Evolutionary conservation across 1,140 invertebrate genomes (phyloP), one percentile per base, ranked within the genome.

Genomic region (Tribolium madens): DNA sequence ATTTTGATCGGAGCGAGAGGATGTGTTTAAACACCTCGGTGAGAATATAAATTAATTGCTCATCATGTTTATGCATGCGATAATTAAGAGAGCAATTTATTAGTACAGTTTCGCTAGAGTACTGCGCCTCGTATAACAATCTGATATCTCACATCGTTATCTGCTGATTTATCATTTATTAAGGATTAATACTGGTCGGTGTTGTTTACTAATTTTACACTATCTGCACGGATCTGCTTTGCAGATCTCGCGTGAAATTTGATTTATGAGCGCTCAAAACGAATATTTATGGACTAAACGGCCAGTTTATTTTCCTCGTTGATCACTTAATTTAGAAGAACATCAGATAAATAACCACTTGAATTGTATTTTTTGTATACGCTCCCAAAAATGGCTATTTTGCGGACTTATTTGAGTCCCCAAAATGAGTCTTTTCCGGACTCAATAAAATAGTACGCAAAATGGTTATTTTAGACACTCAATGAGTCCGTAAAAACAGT

Each of bases 21-120:
- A 46, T 48, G n/a, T 18, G 15, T 15, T 57, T 47, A 21, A 46
- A 71, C 68, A 71, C 68, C 68, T 71, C 68, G 70, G 21, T 46
- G 70, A 17, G 70, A 72, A 71, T 71, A 71, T 71, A 71, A 71
- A 72, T 72, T 72, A 50, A 72, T 72, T 72, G 70, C 42, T 50
- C 21, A 33, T 72, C 70, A 72, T 72, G 70, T 72, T 72, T 72
- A 72, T 72, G 70, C 50, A 72, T 72, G 50, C 14, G 26, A 52
- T 72, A 72, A 72, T 72, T 72, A 72, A 52, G 46, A 72, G n/a
- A 72, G 26, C 70, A 26, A 72, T 72, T 72, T 72, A 72, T 64
- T 64, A 14, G 18, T 31, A 7, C 2, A 42, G 26, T 64, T 64
- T 64, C 17, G 52, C 52, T 57, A 9, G 50, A 15, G 2, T 57